A percentile compares a stretch with the other conserved stretches of the same genome.
Conservation (phyloP, 2,113 vertebrate genomes). For the Willisornis vidua region DNA sequence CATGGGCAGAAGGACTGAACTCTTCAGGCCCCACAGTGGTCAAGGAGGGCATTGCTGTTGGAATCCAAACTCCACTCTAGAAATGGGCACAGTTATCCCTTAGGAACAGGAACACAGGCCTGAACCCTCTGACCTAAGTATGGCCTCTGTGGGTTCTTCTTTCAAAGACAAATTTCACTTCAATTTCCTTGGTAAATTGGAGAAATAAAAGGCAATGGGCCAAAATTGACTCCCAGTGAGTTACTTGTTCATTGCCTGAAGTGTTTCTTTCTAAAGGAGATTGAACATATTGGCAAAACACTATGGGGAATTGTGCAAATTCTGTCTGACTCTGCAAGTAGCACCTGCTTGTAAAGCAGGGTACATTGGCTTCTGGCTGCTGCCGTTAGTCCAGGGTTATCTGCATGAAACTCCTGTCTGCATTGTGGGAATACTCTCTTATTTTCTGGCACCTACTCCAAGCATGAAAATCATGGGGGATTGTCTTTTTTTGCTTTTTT, state of each 20-base stretch:
- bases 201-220: neutral
- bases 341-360: neutral
- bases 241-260: neutral
- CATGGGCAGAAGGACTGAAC: neutral
- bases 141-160: neutral
- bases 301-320: neutral
- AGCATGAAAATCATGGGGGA: neutral
- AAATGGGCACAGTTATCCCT: neutral
- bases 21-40: neutral
- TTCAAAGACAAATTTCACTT: neutral
- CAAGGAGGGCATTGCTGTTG: neutral
- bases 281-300: neutral
- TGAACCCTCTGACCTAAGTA: neutral
- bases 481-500: neutral
- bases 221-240: neutral
- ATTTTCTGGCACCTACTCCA: neutral
- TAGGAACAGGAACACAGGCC: neutral
- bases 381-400: neutral
- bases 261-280: neutral
- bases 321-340: neutral
- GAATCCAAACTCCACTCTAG: neutral
- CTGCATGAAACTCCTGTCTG: neutral
- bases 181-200: neutral
- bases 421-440: neutral
- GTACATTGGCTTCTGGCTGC: neutral